Base-by-base conservation (phyloP, 2,888 invertebrate genomes). In the Criorhina ranunculi region DNA sequence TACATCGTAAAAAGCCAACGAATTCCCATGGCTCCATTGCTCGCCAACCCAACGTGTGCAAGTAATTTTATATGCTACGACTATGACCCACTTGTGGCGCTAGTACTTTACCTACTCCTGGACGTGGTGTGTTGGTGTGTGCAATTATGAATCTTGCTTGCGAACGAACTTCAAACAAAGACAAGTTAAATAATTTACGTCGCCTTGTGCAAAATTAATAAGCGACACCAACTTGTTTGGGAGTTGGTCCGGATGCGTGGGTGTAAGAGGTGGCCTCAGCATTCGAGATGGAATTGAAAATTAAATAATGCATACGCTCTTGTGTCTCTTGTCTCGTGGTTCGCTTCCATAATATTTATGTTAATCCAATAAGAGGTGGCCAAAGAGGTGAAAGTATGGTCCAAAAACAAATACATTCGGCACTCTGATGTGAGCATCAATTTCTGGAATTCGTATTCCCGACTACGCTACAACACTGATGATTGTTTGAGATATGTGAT, bases 151-250 rank as follows among this genome's bases (percentile, higher is more conserved):
- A 49, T 37, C 60, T 53, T 81, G 59, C 55, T 60, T 81, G 62
- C 69, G 12, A 69, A 51, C 76, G n/a, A 67, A 46, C 51, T 31
- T 53, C 57, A 70, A 66, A 64, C 77, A 66, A 82, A 77, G 70
- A 57, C 35, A 64, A 35, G 35, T 73, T 33, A 55, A 70, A 70
- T 59, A 60, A 76, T 67, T 64, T 72, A 72, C 59, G 64, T 42
- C 15, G 72, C 64, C 64, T 60, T 72, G 69, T 72, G 82, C 82
- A 40, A 72, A 82, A 77, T 77, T 77, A 82, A 82, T 72, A 82
- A 66, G 60, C 70, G 44, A 81, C 60, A 59, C 70, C 76, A 70
- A 64, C 70, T 81, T 57, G 64, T 59, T 82, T 82, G 33, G 51
- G 57, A 69, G 69, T 57, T 57, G 42, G 9, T 37, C 53, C 44